Conservation (phyloP, 2,888 invertebrate genomes). For the Cataglyphis albicans region DNA sequence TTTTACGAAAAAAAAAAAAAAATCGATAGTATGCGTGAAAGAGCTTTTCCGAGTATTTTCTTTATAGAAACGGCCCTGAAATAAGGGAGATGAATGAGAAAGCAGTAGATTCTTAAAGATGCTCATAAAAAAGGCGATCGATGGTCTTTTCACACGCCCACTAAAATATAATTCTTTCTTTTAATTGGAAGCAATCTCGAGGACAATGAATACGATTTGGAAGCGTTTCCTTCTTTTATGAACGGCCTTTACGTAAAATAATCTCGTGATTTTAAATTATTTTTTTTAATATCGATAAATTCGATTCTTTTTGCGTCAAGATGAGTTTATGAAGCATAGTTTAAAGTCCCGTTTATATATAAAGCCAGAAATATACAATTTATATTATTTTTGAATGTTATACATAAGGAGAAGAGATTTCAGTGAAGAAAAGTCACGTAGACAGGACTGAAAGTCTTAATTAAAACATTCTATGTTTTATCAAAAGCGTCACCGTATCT, state of each 20-base stretch:
- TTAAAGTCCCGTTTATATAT: neutral
- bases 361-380: neutral
- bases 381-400: neutral
- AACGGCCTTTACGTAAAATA: neutral
- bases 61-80: neutral
- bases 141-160: neutral
- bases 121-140: neutral
- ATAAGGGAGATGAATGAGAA: conserved; percentile 7
- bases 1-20: neutral
- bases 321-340: neutral
- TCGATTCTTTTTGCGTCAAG: neutral
- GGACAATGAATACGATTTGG: neutral
- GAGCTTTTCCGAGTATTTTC: neutral
- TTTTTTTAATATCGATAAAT: neutral
- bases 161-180: neutral
- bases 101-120: neutral
- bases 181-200: neutral
- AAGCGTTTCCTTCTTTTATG: neutral
- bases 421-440: neutral
- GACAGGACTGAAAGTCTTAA: neutral
- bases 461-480: neutral
- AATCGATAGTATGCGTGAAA: neutral
- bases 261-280: conserved; percentile 11
- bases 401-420: neutral
- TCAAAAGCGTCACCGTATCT: neutral